Evolutionary conservation across 2,888 invertebrate genomes (phyloP), one percentile per base, ranked within the genome.

Genomic region (Drosophila lutescens): DNA sequence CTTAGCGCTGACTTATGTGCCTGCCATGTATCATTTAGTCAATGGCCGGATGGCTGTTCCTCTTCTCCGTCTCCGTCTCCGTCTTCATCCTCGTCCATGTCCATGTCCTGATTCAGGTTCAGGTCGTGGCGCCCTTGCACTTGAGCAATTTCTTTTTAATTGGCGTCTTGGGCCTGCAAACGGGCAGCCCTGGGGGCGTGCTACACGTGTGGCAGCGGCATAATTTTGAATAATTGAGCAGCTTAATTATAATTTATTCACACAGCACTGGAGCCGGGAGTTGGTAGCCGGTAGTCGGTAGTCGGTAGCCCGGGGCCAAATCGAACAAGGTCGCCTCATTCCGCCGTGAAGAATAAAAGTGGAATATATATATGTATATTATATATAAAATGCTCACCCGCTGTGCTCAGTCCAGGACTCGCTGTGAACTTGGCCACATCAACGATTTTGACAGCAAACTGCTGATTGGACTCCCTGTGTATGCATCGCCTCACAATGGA

Each of bases 371-470:
- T 46, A 30, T 36, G 12, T 40, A 15, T 44, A 44, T 38, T 49
- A 2, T 6, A 15, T 30, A 41, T 65, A 47, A 34, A 36, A 68
- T 20, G 73, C 93, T 93, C 92, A 98, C 98, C 98, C 91, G 98
- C 97, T 90, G 98, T 98, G 91, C 98, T 98, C 78, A 99, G 95
- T 72, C 98, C 99, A 36, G 99, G 98, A 91, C 98, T 98, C 58
- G 98, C 97, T 78, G 98, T 98, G 92, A 99, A 99, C 92, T 98
- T 97, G 82, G 98, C 98, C 61, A 99, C 98, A 93, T 99, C 99
- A 80, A 99, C 98, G 89, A 99, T 98, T 94, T 99, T 99, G 84
- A 99, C 99, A 66, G 99, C 99, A 94, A 98, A 99, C 92, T 98
- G 98, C 92, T 98, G 98, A 59, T 95, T 96, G 13, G 98, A 98